phyloP scores from a whole-genome alignment of 1,140 invertebrate genomes.

The Zaprionus davidi region DNA sequence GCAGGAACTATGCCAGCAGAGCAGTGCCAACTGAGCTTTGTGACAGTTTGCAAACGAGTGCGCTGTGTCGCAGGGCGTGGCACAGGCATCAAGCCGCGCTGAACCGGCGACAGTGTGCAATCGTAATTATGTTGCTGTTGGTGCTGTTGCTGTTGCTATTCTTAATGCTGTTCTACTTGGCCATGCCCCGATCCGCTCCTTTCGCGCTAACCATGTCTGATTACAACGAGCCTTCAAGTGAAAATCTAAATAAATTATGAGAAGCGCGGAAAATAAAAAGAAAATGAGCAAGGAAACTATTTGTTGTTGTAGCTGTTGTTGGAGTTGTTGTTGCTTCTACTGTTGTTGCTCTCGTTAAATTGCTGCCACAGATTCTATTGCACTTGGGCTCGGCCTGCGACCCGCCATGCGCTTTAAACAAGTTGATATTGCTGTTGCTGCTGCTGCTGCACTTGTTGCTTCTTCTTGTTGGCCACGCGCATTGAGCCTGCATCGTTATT shows the following conservation, averaged over 20 bases:
- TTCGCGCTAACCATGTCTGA: constrained; percentile 47
- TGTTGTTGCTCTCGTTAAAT: constrained; percentile 20
- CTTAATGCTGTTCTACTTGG: not conserved
- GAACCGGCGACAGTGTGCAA: constrained; percentile 31
- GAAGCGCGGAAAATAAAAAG: not conserved
- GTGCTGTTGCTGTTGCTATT: not conserved
- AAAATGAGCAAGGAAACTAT: not conserved
- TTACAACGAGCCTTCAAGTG: constrained; percentile 28
- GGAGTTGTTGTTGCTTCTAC: not conserved
- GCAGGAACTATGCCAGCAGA: not conserved
- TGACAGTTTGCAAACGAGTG: constrained; percentile 45
- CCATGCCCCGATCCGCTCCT: not conserved
- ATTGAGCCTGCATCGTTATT: constrained; percentile 25
- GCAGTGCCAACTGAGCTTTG: constrained; percentile 26
- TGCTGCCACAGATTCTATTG: constrained; percentile 37
- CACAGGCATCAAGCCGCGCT: constrained; percentile 5
- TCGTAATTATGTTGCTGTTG: constrained; percentile 62
- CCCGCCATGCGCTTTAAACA: constrained; percentile 40
- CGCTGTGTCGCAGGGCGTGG: constrained; percentile 22
- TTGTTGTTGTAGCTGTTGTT: not conserved
- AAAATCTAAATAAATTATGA: constrained; percentile 40
- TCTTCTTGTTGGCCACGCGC: constrained; percentile 1
- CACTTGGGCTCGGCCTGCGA: constrained; percentile 43
- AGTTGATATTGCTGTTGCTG: constrained; percentile 39
- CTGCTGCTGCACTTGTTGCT: constrained; percentile 45